Evolutionary conservation across 2,797 vertebrate genomes (phyloP).

Genomic region (Ambastaia sidthimunki): DNA sequence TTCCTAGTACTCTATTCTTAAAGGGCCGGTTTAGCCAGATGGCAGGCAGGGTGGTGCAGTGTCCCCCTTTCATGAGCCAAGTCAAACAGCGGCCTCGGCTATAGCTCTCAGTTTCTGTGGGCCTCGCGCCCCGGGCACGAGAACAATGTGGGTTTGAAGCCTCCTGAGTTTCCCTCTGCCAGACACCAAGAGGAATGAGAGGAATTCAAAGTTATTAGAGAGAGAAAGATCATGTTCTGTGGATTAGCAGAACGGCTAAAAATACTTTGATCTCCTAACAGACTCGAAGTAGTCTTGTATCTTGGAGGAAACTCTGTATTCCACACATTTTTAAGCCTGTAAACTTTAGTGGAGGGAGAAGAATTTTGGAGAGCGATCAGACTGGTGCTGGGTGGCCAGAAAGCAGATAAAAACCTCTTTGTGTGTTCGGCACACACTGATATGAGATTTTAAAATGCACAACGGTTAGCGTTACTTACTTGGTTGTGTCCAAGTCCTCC

Average conservation of each 20-base stretch:
- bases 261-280: slow-evolving; percentile 77
- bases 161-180: slow-evolving; percentile 64
- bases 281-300: slow-evolving; percentile 72
- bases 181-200: slow-evolving; percentile 73
- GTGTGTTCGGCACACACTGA: slow-evolving; percentile 57
- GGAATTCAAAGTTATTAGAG: slow-evolving; percentile 79
- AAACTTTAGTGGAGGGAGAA: slow-evolving; percentile 38
- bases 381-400: slow-evolving; percentile 45
- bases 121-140: slow-evolving; percentile 59
- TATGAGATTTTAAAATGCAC: slow-evolving; percentile 67
- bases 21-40: slow-evolving; percentile 55
- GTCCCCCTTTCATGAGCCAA: slow-evolving; percentile 66
- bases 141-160: slow-evolving; percentile 64
- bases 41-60: slow-evolving; percentile 71
- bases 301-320: slow-evolving; percentile 62
- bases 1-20: slow-evolving; percentile 75
- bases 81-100: slow-evolving; percentile 74
- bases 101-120: slow-evolving; percentile 65
- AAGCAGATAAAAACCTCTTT: slow-evolving; percentile 62
- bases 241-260: slow-evolving; percentile 74
- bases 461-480: slow-evolving; percentile 67
- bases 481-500: slow-evolving; percentile 65
- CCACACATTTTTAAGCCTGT: slow-evolving; percentile 35
- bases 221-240: slow-evolving; percentile 80
- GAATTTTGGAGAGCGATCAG: slow-evolving; percentile 51